Conservation (phyloP, 2,888 invertebrate genomes). For the Sthenelais limicola region DNA sequence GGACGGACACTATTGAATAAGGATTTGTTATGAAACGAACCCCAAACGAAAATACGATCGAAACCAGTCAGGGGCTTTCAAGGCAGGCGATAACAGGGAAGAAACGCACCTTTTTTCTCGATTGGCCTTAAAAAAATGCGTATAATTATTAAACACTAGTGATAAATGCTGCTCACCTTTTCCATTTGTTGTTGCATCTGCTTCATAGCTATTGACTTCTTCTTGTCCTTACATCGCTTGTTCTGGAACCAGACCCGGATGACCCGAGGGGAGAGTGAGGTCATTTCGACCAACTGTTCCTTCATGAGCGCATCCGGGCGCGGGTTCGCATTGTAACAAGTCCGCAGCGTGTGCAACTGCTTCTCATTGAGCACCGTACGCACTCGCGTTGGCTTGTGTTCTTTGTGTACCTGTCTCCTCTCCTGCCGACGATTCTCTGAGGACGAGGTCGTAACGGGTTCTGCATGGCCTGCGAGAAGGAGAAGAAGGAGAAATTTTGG, state of each 20-base stretch:
- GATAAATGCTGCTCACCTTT: too few relatives aligned
- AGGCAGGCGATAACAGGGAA: too few relatives aligned
- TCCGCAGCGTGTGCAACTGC: constrained; percentile 96
- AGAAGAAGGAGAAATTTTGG: not conserved
- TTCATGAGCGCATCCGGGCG: constrained; percentile 99
- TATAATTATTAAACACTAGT: too few relatives aligned
- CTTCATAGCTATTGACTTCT: constrained; percentile 93
- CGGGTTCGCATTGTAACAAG: constrained; percentile 97
- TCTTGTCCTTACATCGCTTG: constrained; percentile 73
- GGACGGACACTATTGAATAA: too few relatives aligned
- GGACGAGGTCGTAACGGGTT: constrained; percentile 1
- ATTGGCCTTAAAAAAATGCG: too few relatives aligned
- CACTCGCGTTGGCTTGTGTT: constrained; percentile 93
- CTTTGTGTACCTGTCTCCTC: constrained; percentile 44
- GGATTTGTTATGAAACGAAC: too few relatives aligned
- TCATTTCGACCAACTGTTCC: constrained; percentile 99
- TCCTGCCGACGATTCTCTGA: too few relatives aligned
- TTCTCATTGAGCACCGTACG: constrained; percentile 99
- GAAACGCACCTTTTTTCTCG: too few relatives aligned
- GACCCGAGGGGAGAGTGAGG: constrained; percentile 95
- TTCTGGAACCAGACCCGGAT: constrained; percentile 99
- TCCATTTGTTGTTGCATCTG: constrained; percentile 88
- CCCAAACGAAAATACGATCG: too few relatives aligned
- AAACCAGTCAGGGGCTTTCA: too few relatives aligned
- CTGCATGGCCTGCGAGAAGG: constrained; percentile 19